Evolutionary conservation across 2,797 vertebrate genomes (phyloP).

Genomic region (Sebastes elongatus): DNA sequence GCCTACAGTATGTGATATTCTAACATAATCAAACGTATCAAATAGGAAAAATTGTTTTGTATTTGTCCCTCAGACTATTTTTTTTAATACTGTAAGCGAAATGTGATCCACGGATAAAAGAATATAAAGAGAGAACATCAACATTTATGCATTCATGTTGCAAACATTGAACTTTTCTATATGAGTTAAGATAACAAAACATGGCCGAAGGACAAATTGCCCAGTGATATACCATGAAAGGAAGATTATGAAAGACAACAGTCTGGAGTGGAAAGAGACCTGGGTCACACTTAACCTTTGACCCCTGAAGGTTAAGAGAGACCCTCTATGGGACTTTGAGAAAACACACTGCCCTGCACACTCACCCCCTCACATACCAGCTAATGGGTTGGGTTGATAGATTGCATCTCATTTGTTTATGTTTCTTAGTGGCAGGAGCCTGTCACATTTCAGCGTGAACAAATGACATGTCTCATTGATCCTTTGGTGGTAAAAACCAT

Average conservation of each 20-base stretch:
- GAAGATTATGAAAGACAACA: constrained; percentile 22
- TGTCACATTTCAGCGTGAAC: neutral
- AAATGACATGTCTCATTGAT: neutral
- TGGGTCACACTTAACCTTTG: neutral
- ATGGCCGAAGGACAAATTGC: neutral
- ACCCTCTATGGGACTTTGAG: neutral
- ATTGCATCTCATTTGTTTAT: neutral
- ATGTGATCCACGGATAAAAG: neutral
- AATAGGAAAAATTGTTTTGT: too few relatives aligned
- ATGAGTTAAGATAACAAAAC: constrained; percentile 12
- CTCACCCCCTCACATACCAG: neutral
- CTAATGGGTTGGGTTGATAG: neutral
- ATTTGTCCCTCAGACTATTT: too few relatives aligned
- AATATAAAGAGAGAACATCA: neutral
- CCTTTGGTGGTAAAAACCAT: neutral
- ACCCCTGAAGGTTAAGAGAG: neutral
- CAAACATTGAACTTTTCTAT: neutral
- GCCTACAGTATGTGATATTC: too few relatives aligned
- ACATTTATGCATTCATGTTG: neutral
- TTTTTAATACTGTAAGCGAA: neutral
- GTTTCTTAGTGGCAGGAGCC: neutral
- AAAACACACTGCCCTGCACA: neutral
- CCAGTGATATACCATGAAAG: neutral
- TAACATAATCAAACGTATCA: too few relatives aligned
- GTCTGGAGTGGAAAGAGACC: neutral